Evolutionary conservation across 2,888 invertebrate genomes (phyloP), one percentile per base, ranked within the genome.

Genomic region (Merodon equestris): DNA sequence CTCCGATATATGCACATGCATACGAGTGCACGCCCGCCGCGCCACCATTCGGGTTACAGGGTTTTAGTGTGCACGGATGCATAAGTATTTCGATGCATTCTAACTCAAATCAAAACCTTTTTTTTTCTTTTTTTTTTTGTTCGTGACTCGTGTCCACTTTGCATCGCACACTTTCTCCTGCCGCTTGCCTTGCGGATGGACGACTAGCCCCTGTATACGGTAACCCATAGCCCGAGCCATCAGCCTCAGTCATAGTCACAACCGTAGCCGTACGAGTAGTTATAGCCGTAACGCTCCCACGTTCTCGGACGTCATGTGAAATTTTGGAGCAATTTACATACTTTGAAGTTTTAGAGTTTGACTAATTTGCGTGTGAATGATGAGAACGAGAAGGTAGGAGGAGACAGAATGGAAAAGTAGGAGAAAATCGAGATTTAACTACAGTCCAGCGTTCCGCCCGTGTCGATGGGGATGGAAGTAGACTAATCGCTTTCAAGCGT

Each of bases 101-200:
- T 68, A 53, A 67, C 57, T 73, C 54, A 61, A 77, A 73, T 73
- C 77, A 67, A 63, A 68, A 67, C 58, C 42, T 63, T 67, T 27
- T 27, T 27, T 27, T 27, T 27, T n/a, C n/a, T n/a, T 27, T 27
- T 27, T 27, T 2, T 4, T 27, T 27, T 27, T 19, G 63, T 47
- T 72, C 72, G 77, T 77, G 77, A 67, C 63, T 76, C 44, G 71
- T 71, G 71, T 76, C 76, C 76, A 76, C 75, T 75, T 75, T 75
- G 51, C 63, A 19, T 60, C 17, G 67, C 57, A 72, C 77, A 77
- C 77, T 73, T 77, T 73, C 77, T 77, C 73, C 48, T 54, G 1
- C 38, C 19, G 36, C 9, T 34, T 45, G 44, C 36, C 47, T 17
- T 1, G 3, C n/a, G 34, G 3, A 3, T 5, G 5, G 12, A 18